Evolutionary conservation across 2,797 vertebrate genomes (phyloP).

Genomic region (Mallotus villosus): DNA sequence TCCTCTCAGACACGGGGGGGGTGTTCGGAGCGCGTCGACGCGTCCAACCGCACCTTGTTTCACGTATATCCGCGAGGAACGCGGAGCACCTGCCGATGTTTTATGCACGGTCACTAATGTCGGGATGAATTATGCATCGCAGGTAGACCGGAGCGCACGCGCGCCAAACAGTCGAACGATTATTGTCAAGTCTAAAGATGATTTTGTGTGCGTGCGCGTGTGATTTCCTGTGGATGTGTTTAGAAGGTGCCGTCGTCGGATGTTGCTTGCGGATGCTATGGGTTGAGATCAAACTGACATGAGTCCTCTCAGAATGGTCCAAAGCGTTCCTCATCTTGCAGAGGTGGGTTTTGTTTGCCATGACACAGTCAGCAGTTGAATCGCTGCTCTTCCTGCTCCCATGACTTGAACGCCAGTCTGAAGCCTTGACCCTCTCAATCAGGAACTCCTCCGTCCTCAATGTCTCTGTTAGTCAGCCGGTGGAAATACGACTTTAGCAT

Average conservation of each 20-base stretch:
- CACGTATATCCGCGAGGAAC: background rate
- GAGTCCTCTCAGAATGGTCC: background rate
- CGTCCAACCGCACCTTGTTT: background rate
- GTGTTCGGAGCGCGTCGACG: constrained; percentile 16
- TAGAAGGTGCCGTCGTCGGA: too few relatives aligned
- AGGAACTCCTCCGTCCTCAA: constrained; percentile 10
- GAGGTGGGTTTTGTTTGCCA: background rate
- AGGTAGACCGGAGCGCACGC: background rate
- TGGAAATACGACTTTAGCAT: background rate
- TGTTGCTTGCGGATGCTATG: too few relatives aligned
- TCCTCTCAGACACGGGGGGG: constrained; percentile 34
- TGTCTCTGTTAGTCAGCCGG: background rate
- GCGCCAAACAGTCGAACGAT: background rate
- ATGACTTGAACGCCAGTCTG: background rate
- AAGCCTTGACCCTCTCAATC: background rate
- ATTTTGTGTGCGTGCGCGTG: too few relatives aligned
- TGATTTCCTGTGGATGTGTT: too few relatives aligned
- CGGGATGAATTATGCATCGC: background rate
- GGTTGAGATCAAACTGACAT: too few relatives aligned
- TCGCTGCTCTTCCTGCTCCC: constrained; percentile 1
- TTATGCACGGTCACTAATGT: background rate
- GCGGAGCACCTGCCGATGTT: background rate
- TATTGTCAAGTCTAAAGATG: background rate
- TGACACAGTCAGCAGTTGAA: constrained; percentile 10
- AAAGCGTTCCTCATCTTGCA: background rate